These are phyloP conservation scores for Ceyx melanurus DNA, from an alignment of 2,113 vertebrate genomes.

Conservation along the genomic window DNA sequence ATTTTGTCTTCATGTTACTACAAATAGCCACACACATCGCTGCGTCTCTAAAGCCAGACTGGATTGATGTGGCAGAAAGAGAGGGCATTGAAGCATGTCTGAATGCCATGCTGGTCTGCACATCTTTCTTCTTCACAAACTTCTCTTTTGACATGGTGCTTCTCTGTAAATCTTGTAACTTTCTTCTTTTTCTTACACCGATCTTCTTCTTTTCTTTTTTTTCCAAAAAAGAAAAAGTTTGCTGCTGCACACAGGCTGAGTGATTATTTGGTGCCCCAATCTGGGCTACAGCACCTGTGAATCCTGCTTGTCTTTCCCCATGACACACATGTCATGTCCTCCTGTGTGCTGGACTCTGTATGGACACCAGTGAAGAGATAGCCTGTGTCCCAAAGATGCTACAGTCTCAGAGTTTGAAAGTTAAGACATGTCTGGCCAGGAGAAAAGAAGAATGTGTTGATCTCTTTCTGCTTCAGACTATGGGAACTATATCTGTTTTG, in stretches of 20 bases:
- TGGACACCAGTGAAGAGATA: not conserved
- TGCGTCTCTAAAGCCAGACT: not conserved
- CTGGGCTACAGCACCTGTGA: not conserved
- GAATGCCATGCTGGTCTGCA: not conserved
- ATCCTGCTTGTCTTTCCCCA: not conserved
- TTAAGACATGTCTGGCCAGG: not conserved
- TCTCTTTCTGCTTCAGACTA: not conserved
- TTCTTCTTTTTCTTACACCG: not conserved
- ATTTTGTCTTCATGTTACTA: not conserved
- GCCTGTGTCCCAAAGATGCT: not conserved
- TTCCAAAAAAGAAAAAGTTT: not conserved
- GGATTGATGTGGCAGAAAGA: not conserved
- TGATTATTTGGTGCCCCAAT: not conserved
- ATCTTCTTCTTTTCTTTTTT: not conserved
- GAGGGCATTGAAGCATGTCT: not conserved
- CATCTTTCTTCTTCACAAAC: not conserved
- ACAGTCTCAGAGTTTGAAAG: not conserved
- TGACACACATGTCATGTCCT: not conserved
- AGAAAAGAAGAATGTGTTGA: not conserved
- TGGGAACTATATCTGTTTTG: not conserved
- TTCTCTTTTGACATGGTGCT: not conserved
- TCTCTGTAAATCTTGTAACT: not conserved
- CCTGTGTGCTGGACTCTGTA: not conserved
- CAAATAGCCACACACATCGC: accelerated
- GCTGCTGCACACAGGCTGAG: not conserved